Percentiles rank a stretch among this genome's conserved stretches.
phyloP scores from a whole-genome alignment of 2,797 vertebrate genomes.

The Malurus leucopterus region DNA sequence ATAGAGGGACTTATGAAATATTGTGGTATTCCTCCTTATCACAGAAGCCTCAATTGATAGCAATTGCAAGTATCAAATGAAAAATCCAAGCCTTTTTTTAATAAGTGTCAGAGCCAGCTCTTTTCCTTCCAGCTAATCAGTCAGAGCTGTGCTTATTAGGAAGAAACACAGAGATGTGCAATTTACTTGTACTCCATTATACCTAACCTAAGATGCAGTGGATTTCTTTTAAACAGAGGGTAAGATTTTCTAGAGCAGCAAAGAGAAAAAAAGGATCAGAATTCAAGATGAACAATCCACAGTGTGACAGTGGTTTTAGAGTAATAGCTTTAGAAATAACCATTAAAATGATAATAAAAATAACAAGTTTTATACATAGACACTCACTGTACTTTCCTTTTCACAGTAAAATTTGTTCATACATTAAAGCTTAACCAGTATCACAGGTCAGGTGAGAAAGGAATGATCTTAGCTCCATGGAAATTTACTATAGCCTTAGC shows the following conservation, averaged over 20 bases:
- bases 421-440: background rate
- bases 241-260: background rate
- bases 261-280: background rate
- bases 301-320: background rate
- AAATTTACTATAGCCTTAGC: background rate
- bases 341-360: background rate
- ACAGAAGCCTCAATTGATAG: background rate
- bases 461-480: background rate
- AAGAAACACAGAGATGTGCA: background rate
- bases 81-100: background rate
- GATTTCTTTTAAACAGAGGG: background rate
- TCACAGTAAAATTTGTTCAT: background rate
- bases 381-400: background rate
- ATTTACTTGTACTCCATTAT: rapidly evolving
- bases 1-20: background rate
- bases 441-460: background rate
- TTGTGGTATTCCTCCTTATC: background rate
- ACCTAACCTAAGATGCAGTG: background rate
- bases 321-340: background rate
- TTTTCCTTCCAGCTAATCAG: background rate
- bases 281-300: background rate
- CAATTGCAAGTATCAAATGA: background rate
- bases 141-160: background rate
- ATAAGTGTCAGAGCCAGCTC: background rate
- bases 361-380: background rate